A percentile compares a stretch with the other conserved stretches of the same genome.
These are phyloP conservation scores for Colletes gigas DNA, from an alignment of 1,140 invertebrate species.

Conservation along the genomic window DNA sequence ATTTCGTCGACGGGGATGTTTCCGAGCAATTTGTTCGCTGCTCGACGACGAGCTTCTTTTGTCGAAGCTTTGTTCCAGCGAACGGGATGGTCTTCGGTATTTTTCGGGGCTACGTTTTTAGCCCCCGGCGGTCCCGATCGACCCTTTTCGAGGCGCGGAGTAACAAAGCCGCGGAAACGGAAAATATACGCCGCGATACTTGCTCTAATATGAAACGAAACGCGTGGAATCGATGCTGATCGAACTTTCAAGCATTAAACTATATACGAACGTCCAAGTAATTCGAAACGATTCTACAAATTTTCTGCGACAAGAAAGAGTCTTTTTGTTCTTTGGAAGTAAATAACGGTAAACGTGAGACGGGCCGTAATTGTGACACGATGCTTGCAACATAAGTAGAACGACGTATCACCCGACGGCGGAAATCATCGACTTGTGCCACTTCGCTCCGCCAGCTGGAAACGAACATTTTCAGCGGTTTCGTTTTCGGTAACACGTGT, in stretches of 20 bases:
- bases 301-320: no score
- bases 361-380: not conserved
- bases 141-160: not conserved
- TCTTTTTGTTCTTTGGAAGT: no score
- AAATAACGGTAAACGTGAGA: not conserved
- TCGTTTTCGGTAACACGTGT: not conserved
- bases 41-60: not conserved
- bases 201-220: no score
- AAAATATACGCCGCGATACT: no score
- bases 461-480: no score
- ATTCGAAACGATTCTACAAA: no score
- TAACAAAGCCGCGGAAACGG: not conserved
- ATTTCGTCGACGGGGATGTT: not conserved
- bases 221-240: no score
- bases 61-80: not conserved
- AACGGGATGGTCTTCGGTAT: not conserved
- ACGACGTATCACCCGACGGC: not conserved
- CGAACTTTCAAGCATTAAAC: no score
- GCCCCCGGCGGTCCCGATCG: not conserved
- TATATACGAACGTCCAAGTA: no score
- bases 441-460: not conserved
- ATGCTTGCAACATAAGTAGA: not conserved
- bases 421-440: constrained; percentile 8
- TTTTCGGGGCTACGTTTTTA: not conserved
- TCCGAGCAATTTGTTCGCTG: not conserved